Base-by-base conservation (phyloP, 2,888 invertebrate species). In the Conops quadrifasciatus region DNA sequence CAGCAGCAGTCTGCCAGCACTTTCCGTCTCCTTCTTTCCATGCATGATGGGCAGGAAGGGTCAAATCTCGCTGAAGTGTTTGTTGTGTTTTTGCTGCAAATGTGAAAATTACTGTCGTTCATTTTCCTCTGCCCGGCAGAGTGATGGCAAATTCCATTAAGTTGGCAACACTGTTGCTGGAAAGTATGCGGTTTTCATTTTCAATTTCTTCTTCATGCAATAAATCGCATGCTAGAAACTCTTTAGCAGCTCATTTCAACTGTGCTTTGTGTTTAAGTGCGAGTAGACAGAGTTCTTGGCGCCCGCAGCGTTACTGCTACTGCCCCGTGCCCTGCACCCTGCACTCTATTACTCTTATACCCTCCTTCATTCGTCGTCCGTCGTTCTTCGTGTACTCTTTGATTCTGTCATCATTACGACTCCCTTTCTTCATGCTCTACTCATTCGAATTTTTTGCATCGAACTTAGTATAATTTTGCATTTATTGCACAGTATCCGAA, bases 151-250 rank as follows among this genome's bases (percentile, higher is more conserved):
- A 67, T 67, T 67, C 58, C 58, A 67, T 67, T 58, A 67, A 58
- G 58, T 26, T 67, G 67, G 67, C 67, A 67, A 67, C 67, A 58
- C 58, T 67, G 67, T 67, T 43, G 67, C 30, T 9, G 30, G 30
- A 51, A 51, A 21, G 21, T 21, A 19, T 53, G 65, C 13, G 65
- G 36, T 53, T 58, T 45, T 63, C 24, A 13, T 47, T 47, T 63
- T 63, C 24, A 58, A 58, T 58, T 58, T 24, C 19, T 67, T 67
- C n/a, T 67, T 21, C 19, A 49, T 26, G 19, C n/a, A 59, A 59
- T 26, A 59, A 45, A 43, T 68, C 36, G 62, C 62, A 62, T 62
- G 68, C 62, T 28, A 68, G 53, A 60, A 68, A 68, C 68, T 68
- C 60, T 68, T 68, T 68, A 68, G 68, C 68, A 68, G 62, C 51